Conservation (phyloP, 2,113 vertebrate species). For the Podarcis raffonei region DNA sequence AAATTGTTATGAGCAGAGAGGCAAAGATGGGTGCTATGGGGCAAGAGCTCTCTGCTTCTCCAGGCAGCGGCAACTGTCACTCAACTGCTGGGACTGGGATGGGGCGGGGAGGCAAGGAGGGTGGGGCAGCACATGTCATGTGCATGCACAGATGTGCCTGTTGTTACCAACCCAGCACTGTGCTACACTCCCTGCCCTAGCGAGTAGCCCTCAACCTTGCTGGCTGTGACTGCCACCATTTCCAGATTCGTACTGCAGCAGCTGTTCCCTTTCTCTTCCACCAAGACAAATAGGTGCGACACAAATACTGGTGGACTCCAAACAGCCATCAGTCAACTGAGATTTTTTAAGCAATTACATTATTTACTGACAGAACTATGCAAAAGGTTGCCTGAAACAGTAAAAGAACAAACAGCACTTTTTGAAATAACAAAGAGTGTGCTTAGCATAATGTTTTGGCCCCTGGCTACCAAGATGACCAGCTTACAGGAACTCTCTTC, state of each 20-base stretch:
- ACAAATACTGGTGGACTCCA: not conserved
- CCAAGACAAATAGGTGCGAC: not conserved
- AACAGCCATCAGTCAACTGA: not conserved
- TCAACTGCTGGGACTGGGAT: too few relatives aligned
- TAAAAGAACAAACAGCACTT: too few relatives aligned
- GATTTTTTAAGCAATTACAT: not conserved
- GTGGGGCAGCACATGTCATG: too few relatives aligned
- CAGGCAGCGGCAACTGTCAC: too few relatives aligned
- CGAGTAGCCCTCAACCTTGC: too few relatives aligned
- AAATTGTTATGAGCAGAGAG: not conserved
- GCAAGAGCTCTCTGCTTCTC: too few relatives aligned
- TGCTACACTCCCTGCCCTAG: too few relatives aligned
- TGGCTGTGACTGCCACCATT: too few relatives aligned
- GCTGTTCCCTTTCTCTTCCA: not conserved
- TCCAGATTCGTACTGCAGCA: not conserved
- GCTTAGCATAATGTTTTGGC: not conserved
- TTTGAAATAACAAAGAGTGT: not conserved
- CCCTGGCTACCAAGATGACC: not conserved
- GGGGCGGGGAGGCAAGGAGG: too few relatives aligned
- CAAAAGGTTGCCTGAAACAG: not conserved
- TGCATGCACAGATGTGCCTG: too few relatives aligned
- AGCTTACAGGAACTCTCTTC: not conserved
- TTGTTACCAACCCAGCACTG: too few relatives aligned
- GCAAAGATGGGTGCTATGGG: not conserved
- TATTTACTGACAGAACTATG: not conserved